Base-by-base conservation (phyloP, 2,113 vertebrate genomes). In the Tyto alba region DNA sequence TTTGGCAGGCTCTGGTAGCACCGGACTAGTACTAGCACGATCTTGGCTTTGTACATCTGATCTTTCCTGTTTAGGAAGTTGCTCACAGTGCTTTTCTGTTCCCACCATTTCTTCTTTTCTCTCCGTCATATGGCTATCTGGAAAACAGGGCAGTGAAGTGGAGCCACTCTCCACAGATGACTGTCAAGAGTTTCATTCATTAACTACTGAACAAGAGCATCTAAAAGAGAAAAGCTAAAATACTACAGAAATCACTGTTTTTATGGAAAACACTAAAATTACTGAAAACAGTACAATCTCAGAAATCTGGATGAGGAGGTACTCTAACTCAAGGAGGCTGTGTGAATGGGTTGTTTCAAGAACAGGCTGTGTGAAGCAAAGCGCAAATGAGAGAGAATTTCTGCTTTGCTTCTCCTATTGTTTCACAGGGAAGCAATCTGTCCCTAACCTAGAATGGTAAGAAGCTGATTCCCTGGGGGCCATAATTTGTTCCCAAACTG, bases 61-160 rank as follows among this genome's bases (percentile, higher is more conserved):
- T 93, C 96, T 97, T 94, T 98, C 98, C 86, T 94, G 97, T 94
- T 97, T 98, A 91, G 96, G 85, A 96, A 92, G 86, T 38, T 84
- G 64, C 66, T 94, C 96, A 52, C 72, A 78, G 88, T 92, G 93
- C 78, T 97, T 97, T 91, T 97, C 97, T 78, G 64, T 96, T 90
- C 97, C 97, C 76, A 85, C 38, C 63, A 92, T 47, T 91, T 98
- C 98, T 71, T 98, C 97, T 85, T 97, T 98, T 90, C 93, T 98
- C 74, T 97, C 97, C 62, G n/a, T 96, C 73, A 36, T 76, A 63
- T 88, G 68, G 74, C 89, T 95, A 93, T 98, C 98, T 98, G 97
- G 96, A 98, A 98, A 91, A 98, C 76, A 98, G 87, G 63, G 82
- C 80, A 95, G 71, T 76, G 76, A 97, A 95, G 95, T 93, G 79